Base-by-base conservation (phyloP, 2,797 vertebrate species). In the Poeciliopsis infans region DNA sequence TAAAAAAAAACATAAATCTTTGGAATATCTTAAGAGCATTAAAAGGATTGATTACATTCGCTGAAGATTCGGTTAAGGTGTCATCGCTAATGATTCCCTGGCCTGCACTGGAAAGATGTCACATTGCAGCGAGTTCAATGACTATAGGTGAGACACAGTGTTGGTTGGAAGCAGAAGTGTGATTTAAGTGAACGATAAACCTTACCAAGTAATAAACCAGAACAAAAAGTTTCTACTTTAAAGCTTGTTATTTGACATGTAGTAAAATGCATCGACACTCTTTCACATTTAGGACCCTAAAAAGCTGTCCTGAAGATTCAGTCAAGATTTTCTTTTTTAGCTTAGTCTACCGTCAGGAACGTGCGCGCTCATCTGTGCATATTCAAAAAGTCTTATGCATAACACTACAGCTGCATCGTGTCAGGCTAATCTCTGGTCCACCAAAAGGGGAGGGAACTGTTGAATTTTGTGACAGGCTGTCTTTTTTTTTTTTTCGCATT, bases 1-100 rank as follows among this genome's bases (percentile, higher is more conserved):
- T 18, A 1, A 18, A 20, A 20, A 66, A 81, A 91, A 93, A 87
- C 68, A 86, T 49, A 77, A 88, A 93, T 95, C 94, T 96, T 96
- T 96, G 94, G 95, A 94, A 94, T 93, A 88, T 92, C 74, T 82
- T 83, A 81, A 73, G 82, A 89, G 41, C 45, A 28, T 33, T 45
- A 45, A 45, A 71, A 46, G 6, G n/a, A 16, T 8, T 31, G 68
- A 46, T 18, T 31, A 41, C 43, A 46, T 46, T 46, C 25, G 5
- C 7, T 18, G 68, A 31, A 71, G 41, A 28, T 46, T 46, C 68
- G 46, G 68, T 45, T 16, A 28, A 28, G 43, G 15, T 46, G 16
- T 70, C 28, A 28, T 18, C 15, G 2, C 20, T 43, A 25, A 45
- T 23, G 41, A 23, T 68, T 68, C 20, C 20, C 4, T 39, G 25